phyloP scores from a whole-genome alignment of 1,140 invertebrate species.

The Frieseomelitta varia region DNA sequence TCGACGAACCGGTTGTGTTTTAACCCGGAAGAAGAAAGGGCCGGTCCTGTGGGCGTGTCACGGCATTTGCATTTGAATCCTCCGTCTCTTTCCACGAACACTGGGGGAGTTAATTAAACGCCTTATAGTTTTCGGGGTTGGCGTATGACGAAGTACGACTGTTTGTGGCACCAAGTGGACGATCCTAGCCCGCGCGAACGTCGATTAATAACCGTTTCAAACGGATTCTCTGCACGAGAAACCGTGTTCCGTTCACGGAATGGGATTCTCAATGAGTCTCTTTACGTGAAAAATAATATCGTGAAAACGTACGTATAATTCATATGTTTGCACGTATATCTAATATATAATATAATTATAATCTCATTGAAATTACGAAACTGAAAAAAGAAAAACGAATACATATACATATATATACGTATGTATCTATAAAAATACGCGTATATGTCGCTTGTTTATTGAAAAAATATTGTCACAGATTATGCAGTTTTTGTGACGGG shows the following conservation, averaged over 20 bases:
- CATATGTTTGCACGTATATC: no score
- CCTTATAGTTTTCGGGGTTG: slow-evolving; percentile 74
- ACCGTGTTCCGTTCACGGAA: background rate
- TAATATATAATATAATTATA: no score
- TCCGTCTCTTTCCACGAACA: slow-evolving; percentile 55
- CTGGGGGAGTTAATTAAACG: slow-evolving; percentile 77
- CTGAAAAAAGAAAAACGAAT: no score
- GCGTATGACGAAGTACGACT: slow-evolving; percentile 59
- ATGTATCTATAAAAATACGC: background rate
- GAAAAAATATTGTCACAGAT: slow-evolving; percentile 27
- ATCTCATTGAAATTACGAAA: background rate
- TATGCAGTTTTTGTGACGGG: background rate
- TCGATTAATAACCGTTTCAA: slow-evolving; percentile 71
- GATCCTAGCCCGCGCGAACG: slow-evolving; percentile 57
- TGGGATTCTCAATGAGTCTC: background rate
- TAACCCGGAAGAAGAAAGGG: slow-evolving; percentile 60
- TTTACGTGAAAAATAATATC: background rate
- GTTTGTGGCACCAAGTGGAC: slow-evolving; percentile 74
- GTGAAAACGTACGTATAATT: no score
- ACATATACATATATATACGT: background rate
- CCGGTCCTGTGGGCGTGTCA: slow-evolving; percentile 55
- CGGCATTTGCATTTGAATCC: slow-evolving; percentile 74
- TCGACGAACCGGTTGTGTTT: slow-evolving; percentile 45
- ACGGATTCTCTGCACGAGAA: slow-evolving; percentile 33
- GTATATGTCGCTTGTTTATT: background rate